Base-by-base conservation (phyloP, 1,140 invertebrate genomes). In the Heliothis virescens region DNA sequence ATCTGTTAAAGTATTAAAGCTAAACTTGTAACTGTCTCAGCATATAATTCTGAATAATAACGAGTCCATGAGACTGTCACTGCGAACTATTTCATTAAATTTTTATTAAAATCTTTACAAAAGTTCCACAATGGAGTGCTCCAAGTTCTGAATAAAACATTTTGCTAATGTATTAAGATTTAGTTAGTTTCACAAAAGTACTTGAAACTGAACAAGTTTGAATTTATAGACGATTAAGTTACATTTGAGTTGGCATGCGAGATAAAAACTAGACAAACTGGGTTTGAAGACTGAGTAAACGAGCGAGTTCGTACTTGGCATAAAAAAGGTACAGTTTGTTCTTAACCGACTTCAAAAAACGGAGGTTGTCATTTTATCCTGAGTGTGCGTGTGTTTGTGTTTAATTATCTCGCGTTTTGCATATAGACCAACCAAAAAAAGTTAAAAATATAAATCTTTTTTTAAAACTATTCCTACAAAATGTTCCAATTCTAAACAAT, bases 141-240 rank as follows among this genome's bases (percentile, higher is more conserved):
- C 13, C 21, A 26, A 52, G 65, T 26, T 53, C 15, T 69, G 65
- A 69, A 69, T 69, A 69, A 69, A 69, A 69, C 65, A 69, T 69
- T 50, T 69, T 52, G 65, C 18, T 69, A 69, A 69, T 52, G 65
- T 69, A 52, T 69, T 69, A 52, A 15, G 47, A 69, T 52, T 52
- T 69, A 52, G 48, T 52, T 52, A 65, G 9, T 65, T 48, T 65
- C 47, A 16, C 53, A 57, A 9, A 57, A 48, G 41, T 48, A 41
- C 41, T 65, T 18, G 1, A 13, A 65, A 18, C 29, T 47, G 47
- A 5, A 41, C 29, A n/a, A 63, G 34, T n/a, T n/a, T 63, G 60
- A 63, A 63, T 63, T 62, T 62, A 63, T 63, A 63, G 34, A 63
- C 60, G 26, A 63, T 63, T 63, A 34, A 41, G 29, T 63, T 41